These are phyloP conservation scores for Heliconius erato DNA, from an alignment of 2,888 invertebrate species.

Conservation along the genomic window DNA sequence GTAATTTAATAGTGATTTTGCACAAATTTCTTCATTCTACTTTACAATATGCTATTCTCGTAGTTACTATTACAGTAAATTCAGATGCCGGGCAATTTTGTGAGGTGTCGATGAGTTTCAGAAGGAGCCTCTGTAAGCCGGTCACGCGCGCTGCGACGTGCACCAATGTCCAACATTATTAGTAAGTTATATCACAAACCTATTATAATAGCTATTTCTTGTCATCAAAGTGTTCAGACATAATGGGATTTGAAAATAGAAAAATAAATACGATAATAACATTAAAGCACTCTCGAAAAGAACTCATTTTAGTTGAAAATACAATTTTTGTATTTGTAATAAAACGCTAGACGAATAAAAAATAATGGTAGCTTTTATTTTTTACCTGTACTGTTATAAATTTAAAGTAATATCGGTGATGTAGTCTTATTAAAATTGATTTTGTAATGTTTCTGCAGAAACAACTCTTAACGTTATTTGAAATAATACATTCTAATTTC, in stretches of 20 bases:
- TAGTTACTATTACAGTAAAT: constrained; percentile 8
- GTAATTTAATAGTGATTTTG: background rate
- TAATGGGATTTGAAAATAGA: constrained; percentile 5
- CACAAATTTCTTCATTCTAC: background rate
- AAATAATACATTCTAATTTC: background rate
- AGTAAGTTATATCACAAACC: constrained; percentile 49
- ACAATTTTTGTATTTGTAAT: background rate
- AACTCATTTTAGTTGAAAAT: background rate
- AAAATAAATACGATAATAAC: background rate
- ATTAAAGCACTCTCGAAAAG: background rate
- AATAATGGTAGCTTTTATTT: background rate
- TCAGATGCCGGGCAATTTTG: constrained; percentile 30
- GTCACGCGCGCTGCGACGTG: constrained; percentile 60
- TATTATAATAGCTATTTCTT: constrained; percentile 26
- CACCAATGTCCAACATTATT: constrained; percentile 63
- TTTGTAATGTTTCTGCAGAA: background rate
- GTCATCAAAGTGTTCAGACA: constrained; percentile 18
- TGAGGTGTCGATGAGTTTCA: constrained; percentile 39
- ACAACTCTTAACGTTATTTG: background rate
- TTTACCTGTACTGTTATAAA: background rate
- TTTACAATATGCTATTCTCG: constrained; percentile 1
- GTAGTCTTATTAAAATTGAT: background rate
- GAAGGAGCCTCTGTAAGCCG: constrained; percentile 43
- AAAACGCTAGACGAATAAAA: constrained; percentile 1
- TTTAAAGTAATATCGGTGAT: background rate